A percentile compares a stretch with the other conserved stretches of the same genome.
phyloP scores from a whole-genome alignment of 1,140 invertebrate species.

The Aleiodes sp. region DNA sequence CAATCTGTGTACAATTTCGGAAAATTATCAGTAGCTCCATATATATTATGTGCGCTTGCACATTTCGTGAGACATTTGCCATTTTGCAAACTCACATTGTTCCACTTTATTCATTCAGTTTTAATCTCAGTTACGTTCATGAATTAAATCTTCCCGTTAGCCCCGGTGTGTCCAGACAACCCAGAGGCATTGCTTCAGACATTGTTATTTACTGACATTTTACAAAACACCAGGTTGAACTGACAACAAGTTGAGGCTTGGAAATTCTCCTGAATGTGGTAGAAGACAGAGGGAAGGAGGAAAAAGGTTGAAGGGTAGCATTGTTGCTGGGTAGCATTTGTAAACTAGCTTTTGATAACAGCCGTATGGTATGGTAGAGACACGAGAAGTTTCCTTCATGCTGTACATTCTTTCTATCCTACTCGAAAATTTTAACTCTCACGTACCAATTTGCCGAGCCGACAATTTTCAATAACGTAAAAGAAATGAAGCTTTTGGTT shows the following conservation, averaged over 20 bases:
- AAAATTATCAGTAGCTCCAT: neutral
- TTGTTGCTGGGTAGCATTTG: conserved; percentile 46
- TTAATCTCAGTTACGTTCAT: conserved; percentile 7
- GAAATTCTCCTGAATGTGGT: neutral
- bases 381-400: conserved; percentile 41
- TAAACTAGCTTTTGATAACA: conserved; percentile 56
- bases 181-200: neutral
- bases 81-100: neutral
- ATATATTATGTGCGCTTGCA: neutral
- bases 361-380: conserved; percentile 42
- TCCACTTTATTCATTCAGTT: neutral
- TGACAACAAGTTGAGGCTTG: conserved; percentile 2
- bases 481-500: neutral
- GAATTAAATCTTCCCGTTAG: conserved; percentile 10
- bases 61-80: neutral
- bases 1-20: neutral
- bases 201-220: conserved; percentile 21
- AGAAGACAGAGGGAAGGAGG: neutral
- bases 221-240: conserved; percentile 1
- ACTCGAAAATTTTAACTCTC: neutral
- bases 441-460: neutral
- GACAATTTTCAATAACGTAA: neutral
- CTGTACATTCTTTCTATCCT: conserved; percentile 1
- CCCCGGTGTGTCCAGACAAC: neutral
- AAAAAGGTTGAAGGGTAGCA: neutral